Base-by-base conservation (phyloP, 2,888 invertebrate genomes). In the Leucoptera coffeella region DNA sequence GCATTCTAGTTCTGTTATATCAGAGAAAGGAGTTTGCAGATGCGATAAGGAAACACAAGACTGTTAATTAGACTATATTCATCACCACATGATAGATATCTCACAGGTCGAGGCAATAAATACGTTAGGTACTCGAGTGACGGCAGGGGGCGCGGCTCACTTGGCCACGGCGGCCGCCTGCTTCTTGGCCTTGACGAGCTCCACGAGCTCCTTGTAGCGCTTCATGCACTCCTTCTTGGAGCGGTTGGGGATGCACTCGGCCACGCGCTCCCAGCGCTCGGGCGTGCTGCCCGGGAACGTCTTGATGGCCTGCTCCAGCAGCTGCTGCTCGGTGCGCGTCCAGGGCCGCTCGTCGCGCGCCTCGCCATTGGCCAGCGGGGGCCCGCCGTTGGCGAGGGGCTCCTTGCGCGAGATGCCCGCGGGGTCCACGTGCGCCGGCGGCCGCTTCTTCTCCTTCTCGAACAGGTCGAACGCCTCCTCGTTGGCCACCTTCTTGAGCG, bases 161-260 rank as follows among this genome's bases (percentile, higher is more conserved):
- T 64, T 64, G 26, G 52, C 39, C 33, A 71, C 37, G 41, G 74
- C 74, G 29, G 80, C 77, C 2, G 81, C 82, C 64, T 86, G 85
- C 61, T 94, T 94, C 59, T 96, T 97, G 9, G 95, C 94, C 74
- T 93, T 92, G 4, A 97, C 87, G 57, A 95, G 77, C 60, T 96
- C 95, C 12, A 93, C 97, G 38, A 99, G 71, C 64, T 97, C 95
- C 74, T 99, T 99, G 54, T 93, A 99, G 45, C 99, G 77, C 42
- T 87, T 86, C 80, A 99, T 87, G 56, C 99, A 99, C 54, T 99
- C 97, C 61, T 96, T 97, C 71, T 96, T 99, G 41, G 84, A 83
- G 44, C 96, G 78, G 41, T 85, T 83, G 2, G 93, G 92, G 49
- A 93, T 78, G 52, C 89, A 90, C 28, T 83, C 84, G 0, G 96